These are phyloP conservation scores for Tiliqua scincoides DNA, from an alignment of 2,113 vertebrate genomes.

Conservation along the genomic window DNA sequence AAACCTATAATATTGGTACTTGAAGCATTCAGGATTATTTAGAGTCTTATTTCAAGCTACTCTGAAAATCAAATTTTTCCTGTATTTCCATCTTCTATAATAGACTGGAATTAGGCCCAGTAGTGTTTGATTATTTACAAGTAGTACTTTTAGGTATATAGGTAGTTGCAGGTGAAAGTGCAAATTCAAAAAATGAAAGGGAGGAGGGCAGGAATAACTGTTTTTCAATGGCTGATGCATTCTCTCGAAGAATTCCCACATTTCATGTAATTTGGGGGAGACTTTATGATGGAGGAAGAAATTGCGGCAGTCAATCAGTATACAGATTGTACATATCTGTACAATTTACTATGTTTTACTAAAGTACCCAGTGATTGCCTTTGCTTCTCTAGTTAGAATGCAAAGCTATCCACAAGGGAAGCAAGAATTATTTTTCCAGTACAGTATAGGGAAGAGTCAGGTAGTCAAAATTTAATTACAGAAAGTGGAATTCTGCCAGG, in stretches of 20 bases:
- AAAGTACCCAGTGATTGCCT: background rate
- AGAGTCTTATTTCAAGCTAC: background rate
- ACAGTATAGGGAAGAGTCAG: background rate
- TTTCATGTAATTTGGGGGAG: background rate
- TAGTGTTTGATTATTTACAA: background rate
- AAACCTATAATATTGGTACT: too few species aligned
- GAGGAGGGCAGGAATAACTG: background rate
- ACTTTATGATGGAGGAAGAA: background rate
- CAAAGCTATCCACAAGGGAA: constrained; percentile 2
- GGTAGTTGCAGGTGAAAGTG: background rate
- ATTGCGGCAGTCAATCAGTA: too few species aligned
- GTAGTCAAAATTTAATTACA: background rate
- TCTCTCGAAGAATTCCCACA: background rate
- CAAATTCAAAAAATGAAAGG: background rate
- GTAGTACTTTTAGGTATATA: too few species aligned
- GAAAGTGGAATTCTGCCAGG: background rate
- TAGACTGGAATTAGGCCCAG: background rate
- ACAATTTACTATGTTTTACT: background rate
- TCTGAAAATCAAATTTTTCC: background rate
- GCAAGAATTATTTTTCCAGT: constrained; percentile 6
- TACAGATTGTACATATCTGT: background rate
- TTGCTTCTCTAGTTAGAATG: background rate
- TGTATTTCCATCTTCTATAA: background rate
- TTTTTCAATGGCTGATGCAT: background rate
- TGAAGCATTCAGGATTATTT: too few species aligned